A percentile compares a stretch with the other conserved stretches of the same genome.
Evolutionary conservation across 2,888 invertebrate species (phyloP).

Genomic region (Drosophila nigricruria): DNA sequence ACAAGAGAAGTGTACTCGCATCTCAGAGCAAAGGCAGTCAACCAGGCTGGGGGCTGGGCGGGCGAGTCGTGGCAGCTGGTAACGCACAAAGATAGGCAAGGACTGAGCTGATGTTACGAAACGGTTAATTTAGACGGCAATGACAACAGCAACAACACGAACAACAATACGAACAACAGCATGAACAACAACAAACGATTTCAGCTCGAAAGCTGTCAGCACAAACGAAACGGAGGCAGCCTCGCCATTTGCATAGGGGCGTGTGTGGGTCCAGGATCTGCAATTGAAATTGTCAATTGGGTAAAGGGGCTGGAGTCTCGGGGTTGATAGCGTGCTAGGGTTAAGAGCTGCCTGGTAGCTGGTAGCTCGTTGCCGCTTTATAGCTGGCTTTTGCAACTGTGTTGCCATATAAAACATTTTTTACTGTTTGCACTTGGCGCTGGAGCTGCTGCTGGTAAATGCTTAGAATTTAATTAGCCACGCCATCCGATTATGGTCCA

Average conservation of each 20-base stretch:
- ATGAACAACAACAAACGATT: constrained; percentile 57
- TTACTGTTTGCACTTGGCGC: constrained; percentile 60
- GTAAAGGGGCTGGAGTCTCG: background rate
- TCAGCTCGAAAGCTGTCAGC: constrained; percentile 81
- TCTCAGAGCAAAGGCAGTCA: constrained; percentile 33
- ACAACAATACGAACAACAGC: constrained; percentile 22
- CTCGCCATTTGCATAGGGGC: constrained; percentile 72
- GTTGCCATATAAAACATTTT: constrained; percentile 72
- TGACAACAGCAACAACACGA: constrained; percentile 44
- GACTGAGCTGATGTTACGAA: constrained; percentile 76
- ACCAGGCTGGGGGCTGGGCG: constrained; percentile 31
- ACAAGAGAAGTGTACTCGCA: constrained; percentile 21
- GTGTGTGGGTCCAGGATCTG: constrained; percentile 72
- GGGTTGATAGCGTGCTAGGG: background rate
- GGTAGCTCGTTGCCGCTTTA: constrained; percentile 17
- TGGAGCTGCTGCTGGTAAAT: constrained; percentile 61
- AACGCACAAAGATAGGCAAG: constrained; percentile 71
- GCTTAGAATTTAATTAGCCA: constrained; percentile 80
- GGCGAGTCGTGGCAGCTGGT: constrained; percentile 38
- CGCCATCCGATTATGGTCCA: constrained; percentile 70
- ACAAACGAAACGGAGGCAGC: constrained; percentile 47
- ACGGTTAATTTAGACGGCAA: constrained; percentile 80
- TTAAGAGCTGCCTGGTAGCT: constrained; percentile 8
- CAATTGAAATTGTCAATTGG: constrained; percentile 69
- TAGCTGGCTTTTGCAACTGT: constrained; percentile 31